These are phyloP conservation scores for Dromiciops gliroides DNA, from an alignment of 2,113 vertebrate species.

Conservation along the genomic window DNA sequence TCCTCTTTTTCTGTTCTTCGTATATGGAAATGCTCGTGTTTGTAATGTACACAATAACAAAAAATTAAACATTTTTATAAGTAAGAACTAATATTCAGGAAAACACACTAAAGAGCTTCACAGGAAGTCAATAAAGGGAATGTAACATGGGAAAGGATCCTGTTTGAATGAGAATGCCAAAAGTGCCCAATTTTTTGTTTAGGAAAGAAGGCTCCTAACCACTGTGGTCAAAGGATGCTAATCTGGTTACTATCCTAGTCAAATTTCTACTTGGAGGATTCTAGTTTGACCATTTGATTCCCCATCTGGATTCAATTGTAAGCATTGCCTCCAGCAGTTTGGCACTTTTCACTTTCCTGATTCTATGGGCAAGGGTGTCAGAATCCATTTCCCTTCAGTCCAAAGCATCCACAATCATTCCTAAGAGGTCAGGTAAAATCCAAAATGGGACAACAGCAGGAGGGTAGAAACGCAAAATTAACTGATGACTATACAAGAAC, in stretches of 20 bases:
- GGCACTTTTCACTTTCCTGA: conserved; percentile 30
- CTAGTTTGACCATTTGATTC: background rate
- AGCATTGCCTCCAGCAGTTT: conserved; percentile 5
- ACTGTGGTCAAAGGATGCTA: background rate
- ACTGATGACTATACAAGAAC: background rate
- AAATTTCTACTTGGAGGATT: conserved; percentile 16
- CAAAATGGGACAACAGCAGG: background rate
- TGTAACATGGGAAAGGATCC: background rate
- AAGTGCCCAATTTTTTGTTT: background rate
- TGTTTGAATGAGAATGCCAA: background rate
- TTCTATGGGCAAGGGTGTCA: background rate
- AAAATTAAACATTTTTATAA: background rate
- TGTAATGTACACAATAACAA: background rate
- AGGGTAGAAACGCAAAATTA: conserved; percentile 36
- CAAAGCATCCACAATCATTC: conserved; percentile 21
- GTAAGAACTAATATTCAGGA: background rate
- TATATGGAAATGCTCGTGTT: background rate
- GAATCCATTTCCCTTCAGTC: background rate
- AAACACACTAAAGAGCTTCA: background rate
- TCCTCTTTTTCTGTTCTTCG: background rate
- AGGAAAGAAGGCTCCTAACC: background rate
- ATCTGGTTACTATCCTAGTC: background rate
- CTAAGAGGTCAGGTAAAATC: background rate
- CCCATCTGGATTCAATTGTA: conserved; percentile 6
- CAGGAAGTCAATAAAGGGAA: background rate